Conservation (phyloP, 23 tunicate species). For the Ciona savignyi region DNA sequence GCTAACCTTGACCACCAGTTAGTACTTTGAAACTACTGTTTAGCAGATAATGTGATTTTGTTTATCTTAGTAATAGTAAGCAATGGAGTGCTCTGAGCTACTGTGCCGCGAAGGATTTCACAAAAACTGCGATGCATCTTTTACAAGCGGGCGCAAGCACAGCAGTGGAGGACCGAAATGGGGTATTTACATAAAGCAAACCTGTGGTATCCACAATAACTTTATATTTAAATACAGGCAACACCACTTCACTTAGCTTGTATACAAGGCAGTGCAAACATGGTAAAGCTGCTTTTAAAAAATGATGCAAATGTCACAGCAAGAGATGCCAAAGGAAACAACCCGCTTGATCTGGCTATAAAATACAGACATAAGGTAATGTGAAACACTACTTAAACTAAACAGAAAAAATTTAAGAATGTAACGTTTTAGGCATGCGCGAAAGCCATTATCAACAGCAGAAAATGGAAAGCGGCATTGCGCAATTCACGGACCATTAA, state of each 20-base stretch:
- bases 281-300: constrained; percentile 23
- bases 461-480: constrained; percentile 37
- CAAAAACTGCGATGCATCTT: constrained; percentile 1
- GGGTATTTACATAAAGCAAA: not conserved
- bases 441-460: constrained; percentile 23
- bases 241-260: constrained; percentile 29
- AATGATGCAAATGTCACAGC: constrained; percentile 6
- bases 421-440: constrained; percentile 15
- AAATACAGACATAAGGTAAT: constrained; percentile 19
- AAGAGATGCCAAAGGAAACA: not conserved
- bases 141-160: constrained; percentile 25
- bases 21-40: not conserved
- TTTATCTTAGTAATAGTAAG: constrained; percentile 7
- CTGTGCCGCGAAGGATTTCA: constrained; percentile 17
- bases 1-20: constrained; percentile 16
- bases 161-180: not conserved
- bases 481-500: not conserved
- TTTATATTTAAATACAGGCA: not conserved
- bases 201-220: too few relatives aligned
- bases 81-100: not conserved
- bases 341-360: constrained; percentile 16
- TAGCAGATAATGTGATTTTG: too few relatives aligned
- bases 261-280: constrained; percentile 15
- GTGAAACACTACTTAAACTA: not conserved
- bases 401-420: not conserved